Evolutionary conservation across 2,797 vertebrate genomes (phyloP).

Genomic region (Acanthurus leucopareius): DNA sequence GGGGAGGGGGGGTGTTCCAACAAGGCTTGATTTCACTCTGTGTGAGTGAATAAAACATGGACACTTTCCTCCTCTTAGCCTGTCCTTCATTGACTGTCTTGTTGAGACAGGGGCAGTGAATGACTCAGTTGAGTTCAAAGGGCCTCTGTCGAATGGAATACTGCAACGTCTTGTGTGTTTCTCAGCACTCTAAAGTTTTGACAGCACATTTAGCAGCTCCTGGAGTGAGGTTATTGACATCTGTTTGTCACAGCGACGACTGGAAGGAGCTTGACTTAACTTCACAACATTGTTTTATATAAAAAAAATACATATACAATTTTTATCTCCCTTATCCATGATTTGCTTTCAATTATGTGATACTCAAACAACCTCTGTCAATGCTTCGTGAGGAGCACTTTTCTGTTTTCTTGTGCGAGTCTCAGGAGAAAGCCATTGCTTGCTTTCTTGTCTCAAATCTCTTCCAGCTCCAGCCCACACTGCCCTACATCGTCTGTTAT

Average conservation of each 20-base stretch:
- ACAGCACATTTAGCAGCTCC: slow-evolving; percentile 9
- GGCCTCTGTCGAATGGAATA: slow-evolving; percentile 34
- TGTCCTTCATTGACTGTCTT: slow-evolving; percentile 50
- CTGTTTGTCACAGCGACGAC: slow-evolving; percentile 15
- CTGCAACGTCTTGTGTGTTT: neutral
- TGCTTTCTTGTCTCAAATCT: slow-evolving; percentile 59
- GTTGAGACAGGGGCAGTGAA: slow-evolving; percentile 18
- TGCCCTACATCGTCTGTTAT: slow-evolving; percentile 68
- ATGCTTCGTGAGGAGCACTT: slow-evolving; percentile 39
- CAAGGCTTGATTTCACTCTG: slow-evolving; percentile 67
- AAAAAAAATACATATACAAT: slow-evolving; percentile 21
- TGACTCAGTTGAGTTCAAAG: slow-evolving; percentile 32
- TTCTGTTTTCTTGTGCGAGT: slow-evolving; percentile 54
- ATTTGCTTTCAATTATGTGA: slow-evolving; percentile 54
- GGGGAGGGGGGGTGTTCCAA: slow-evolving; percentile 62
- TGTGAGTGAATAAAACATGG: slow-evolving; percentile 73
- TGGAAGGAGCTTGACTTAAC: slow-evolving; percentile 11
- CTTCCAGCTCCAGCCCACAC: slow-evolving; percentile 70
- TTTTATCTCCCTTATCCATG: slow-evolving; percentile 21
- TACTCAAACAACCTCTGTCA: slow-evolving; percentile 38
- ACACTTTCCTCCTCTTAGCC: slow-evolving; percentile 49
- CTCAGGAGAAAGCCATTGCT: slow-evolving; percentile 62
- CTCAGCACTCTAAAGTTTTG: slow-evolving; percentile 6
- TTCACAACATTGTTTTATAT: neutral
- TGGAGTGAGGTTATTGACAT: slow-evolving; percentile 8